phyloP scores from a whole-genome alignment of 2,797 vertebrate genomes.

The Myotis planiceps region DNA sequence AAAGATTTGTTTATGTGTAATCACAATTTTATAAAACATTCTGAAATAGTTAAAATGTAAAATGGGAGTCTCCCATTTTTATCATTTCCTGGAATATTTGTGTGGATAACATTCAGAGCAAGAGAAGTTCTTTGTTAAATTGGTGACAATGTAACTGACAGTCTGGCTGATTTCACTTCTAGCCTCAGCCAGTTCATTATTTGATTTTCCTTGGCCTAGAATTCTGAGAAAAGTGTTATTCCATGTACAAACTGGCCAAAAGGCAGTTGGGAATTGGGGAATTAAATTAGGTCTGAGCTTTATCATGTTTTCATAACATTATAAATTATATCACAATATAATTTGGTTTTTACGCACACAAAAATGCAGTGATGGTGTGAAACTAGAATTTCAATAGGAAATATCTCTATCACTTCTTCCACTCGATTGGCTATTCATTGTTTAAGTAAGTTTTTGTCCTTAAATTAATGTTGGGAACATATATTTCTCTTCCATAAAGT shows the following conservation, averaged over 20 bases:
- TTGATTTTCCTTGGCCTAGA: not conserved
- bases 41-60: not conserved
- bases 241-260: not conserved
- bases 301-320: not conserved
- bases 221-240: not conserved
- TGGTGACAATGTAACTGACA: not conserved
- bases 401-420: not conserved
- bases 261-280: not conserved
- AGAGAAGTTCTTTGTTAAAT: not conserved
- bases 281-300: not conserved
- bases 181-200: not conserved
- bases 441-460: conserved; percentile 23
- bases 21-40: conserved; percentile 8
- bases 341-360: not conserved
- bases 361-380: not conserved
- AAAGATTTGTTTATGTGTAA: not conserved
- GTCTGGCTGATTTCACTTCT: not conserved
- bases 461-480: not conserved
- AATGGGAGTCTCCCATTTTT: not conserved
- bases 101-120: not conserved
- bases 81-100: not conserved
- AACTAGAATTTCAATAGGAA: conserved; percentile 24
- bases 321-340: not conserved
- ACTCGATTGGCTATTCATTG: not conserved
- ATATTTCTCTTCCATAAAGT: not conserved